Evolutionary conservation across 1,140 invertebrate species (phyloP).

Genomic region (Drosophila lacertosa): DNA sequence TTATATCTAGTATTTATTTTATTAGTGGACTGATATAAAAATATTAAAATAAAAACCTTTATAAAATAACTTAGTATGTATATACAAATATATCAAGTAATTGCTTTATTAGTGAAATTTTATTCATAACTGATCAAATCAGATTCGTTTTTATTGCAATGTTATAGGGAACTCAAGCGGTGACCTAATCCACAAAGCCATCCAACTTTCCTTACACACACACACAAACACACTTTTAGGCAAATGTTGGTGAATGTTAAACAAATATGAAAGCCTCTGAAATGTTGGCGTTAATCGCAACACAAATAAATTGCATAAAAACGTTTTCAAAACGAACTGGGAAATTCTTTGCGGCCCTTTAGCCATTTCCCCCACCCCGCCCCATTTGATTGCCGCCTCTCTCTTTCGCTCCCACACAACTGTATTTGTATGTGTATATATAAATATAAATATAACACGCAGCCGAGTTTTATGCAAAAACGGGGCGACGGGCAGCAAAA

Average conservation of each 20-base stretch:
- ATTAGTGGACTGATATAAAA: too few relatives aligned
- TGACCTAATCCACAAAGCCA: too few relatives aligned
- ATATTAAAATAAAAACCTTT: too few relatives aligned
- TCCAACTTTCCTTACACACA: too few relatives aligned
- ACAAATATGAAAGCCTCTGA: slow-evolving; percentile 30
- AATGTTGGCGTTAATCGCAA: slow-evolving; percentile 61
- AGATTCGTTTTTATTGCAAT: too few relatives aligned
- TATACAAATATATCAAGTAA: too few relatives aligned
- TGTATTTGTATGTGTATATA: background rate
- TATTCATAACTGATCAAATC: too few relatives aligned
- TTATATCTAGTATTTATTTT: too few relatives aligned
- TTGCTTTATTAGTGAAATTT: too few relatives aligned
- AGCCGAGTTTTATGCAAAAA: slow-evolving; percentile 51
- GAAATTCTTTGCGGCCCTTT: slow-evolving; percentile 66
- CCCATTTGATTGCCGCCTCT: background rate
- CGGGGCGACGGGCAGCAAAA: slow-evolving; percentile 5
- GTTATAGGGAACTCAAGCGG: too few relatives aligned
- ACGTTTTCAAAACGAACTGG: slow-evolving; percentile 66
- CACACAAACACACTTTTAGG: too few relatives aligned
- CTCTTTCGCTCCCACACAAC: slow-evolving; percentile 3
- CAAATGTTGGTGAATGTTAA: background rate
- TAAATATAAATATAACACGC: slow-evolving; percentile 21
- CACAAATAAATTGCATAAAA: slow-evolving; percentile 74
- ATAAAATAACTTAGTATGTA: too few relatives aligned
- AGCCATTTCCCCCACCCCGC: slow-evolving; percentile 40